Conservation (phyloP, 2,797 vertebrate species). For the Phataginus tetradactyla region DNA sequence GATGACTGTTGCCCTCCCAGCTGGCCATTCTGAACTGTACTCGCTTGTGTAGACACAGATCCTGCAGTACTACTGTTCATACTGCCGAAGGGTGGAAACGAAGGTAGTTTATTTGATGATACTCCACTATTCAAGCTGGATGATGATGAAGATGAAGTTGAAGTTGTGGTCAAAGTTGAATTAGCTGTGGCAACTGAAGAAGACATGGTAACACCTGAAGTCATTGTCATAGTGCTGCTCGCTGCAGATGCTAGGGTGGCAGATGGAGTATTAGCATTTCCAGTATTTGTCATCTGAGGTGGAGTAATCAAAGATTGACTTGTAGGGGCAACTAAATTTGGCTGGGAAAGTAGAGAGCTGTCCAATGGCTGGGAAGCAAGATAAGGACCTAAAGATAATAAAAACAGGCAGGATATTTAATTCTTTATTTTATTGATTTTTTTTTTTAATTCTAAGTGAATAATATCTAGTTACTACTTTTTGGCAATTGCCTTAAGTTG, state of each 20-base stretch:
- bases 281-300: conserved; percentile 83
- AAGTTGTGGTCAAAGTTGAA: conserved; percentile 86
- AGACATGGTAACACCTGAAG: conserved; percentile 87
- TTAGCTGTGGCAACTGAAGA: conserved; percentile 88
- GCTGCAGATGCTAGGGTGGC: conserved; percentile 86
- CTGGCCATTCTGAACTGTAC: conserved; percentile 90
- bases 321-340: conserved; percentile 88
- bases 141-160: conserved; percentile 86
- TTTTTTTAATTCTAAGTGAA: conserved; percentile 35
- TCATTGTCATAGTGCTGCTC: conserved; percentile 84
- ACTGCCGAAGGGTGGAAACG: conserved; percentile 93
- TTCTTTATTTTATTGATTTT: conserved; percentile 54
- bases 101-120: conserved; percentile 92
- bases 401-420: conserved; percentile 44
- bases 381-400: conserved; percentile 92
- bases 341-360: conserved; percentile 94
- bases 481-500: conserved; percentile 12
- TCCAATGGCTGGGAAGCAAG: conserved; percentile 97
- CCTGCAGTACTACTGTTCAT: conserved; percentile 85
- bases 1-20: conserved; percentile 90
- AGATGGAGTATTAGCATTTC: conserved; percentile 88
- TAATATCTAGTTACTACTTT: conserved; percentile 19
- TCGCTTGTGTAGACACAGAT: conserved; percentile 87
- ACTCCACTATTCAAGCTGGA: conserved; percentile 86
- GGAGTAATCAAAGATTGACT: conserved; percentile 90